These are phyloP conservation scores for Luffia ferchaultella DNA, from an alignment of 2,888 invertebrate genomes.

Conservation along the genomic window DNA sequence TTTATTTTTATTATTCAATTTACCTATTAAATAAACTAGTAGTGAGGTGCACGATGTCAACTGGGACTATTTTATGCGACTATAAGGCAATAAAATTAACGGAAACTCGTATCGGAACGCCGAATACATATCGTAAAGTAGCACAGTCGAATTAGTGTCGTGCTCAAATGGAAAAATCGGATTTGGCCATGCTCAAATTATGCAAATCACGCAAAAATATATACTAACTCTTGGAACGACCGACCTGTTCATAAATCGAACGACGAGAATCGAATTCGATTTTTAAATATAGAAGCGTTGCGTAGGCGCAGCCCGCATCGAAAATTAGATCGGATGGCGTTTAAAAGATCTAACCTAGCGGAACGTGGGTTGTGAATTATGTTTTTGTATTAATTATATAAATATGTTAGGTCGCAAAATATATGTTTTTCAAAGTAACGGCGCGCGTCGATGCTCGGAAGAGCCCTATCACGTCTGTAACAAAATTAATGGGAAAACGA, in stretches of 20 bases:
- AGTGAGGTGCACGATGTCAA: slow-evolving; percentile 25
- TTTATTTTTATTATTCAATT: slow-evolving; percentile 22
- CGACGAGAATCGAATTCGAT: slow-evolving; percentile 3
- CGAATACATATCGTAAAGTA: slow-evolving; percentile 46
- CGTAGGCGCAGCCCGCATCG: slow-evolving; percentile 37
- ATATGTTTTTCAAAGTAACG: slow-evolving; percentile 21
- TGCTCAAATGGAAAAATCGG: slow-evolving; percentile 41
- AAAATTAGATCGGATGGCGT: slow-evolving; percentile 31
- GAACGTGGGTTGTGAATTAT: slow-evolving; percentile 54
- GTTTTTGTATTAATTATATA: slow-evolving; percentile 32
- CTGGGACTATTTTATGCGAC: slow-evolving; percentile 40
- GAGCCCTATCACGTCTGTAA: not conserved
- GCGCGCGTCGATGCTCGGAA: not conserved
- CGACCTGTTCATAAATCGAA: slow-evolving; percentile 2
- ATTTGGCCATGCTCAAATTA: slow-evolving; percentile 27
- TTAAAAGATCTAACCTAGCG: slow-evolving; percentile 53
- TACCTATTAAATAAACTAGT: slow-evolving; percentile 29
- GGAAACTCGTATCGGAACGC: slow-evolving; percentile 34
- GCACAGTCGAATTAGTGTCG: slow-evolving; percentile 39
- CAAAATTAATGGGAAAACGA: not conserved
- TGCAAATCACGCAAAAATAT: slow-evolving; percentile 39
- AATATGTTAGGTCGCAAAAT: slow-evolving; percentile 31
- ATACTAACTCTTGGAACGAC: not conserved
- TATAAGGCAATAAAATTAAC: slow-evolving; percentile 38
- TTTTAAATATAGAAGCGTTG: slow-evolving; percentile 12